A percentile compares a stretch with the other conserved stretches of the same genome.
Evolutionary conservation across 2,888 invertebrate genomes (phyloP).

Genomic region (Sipha maydis): DNA sequence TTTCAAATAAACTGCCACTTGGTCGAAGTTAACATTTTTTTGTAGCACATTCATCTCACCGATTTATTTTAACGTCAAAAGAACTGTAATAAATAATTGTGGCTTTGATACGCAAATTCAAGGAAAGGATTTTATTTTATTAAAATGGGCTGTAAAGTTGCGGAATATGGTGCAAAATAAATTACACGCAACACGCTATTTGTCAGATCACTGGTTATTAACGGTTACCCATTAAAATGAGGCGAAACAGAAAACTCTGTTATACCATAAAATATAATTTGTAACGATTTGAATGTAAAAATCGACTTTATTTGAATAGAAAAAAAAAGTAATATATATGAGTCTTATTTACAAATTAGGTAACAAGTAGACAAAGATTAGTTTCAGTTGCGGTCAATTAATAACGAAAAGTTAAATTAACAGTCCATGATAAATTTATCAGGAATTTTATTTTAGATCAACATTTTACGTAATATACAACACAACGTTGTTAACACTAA

Average conservation of each 20-base stretch:
- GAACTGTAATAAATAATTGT: constrained; percentile 21
- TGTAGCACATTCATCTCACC: background rate
- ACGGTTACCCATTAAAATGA: background rate
- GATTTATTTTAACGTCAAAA: constrained; percentile 20
- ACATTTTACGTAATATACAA: background rate
- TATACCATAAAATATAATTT: no score
- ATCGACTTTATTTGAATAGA: background rate
- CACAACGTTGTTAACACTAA: background rate
- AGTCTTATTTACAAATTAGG: background rate
- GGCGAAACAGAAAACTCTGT: background rate
- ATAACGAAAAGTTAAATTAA: background rate
- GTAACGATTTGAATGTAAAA: background rate
- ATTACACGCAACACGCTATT: background rate
- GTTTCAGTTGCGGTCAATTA: constrained; percentile 20
- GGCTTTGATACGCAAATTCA: background rate
- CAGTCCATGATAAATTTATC: background rate
- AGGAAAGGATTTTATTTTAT: constrained; percentile 28
- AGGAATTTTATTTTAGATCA: background rate
- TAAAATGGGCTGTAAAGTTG: background rate
- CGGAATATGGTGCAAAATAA: background rate
- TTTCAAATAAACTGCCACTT: constrained; percentile 24
- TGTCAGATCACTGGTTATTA: background rate
- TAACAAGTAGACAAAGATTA: background rate
- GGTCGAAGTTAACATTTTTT: background rate
- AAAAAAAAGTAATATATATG: background rate